Evolutionary conservation across 2,797 vertebrate genomes (phyloP), one percentile per base, ranked within the genome.

Genomic region (Zenarchopterus dispar): DNA sequence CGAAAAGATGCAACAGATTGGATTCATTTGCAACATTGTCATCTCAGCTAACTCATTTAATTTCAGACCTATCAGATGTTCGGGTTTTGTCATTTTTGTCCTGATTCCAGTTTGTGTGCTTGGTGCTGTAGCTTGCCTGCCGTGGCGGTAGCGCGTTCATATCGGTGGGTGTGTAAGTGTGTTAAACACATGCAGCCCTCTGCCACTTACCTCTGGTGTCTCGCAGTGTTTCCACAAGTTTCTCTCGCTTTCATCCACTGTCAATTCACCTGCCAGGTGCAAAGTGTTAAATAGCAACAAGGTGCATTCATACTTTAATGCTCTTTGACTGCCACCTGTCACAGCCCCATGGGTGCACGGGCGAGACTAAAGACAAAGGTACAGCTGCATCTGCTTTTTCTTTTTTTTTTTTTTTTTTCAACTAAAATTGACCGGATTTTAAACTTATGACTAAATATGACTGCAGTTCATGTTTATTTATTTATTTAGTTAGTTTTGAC

Each of bases 251-350:
- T 90, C 80, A 90, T 90, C 87, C 74, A 47, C 56, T 48, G 72
- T 81, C 81, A 88, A 83, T 84, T 91, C 86, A 91, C 89, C 90
- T 91, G 86, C 89, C 87, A 89, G 85, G 84, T 89, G 83, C 84
- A 73, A 73, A 77, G 80, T 85, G 84, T 89, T 83, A 86, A 87
- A 84, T 71, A 85, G 77, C 72, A 48, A 59, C 75, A 78, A 65
- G 62, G 75, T 80, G 69, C 67, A 67, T 74, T 82, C 61, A 24
- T 70, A 75, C 76, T 78, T 77, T 84, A 80, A 78, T 72, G 64
- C 71, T 51, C 53, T 56, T 46, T 58, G n/a, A 17, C 52, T 59
- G 69, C 85, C 69, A 67, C 28, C 43, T 73, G 49, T 2, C 73
- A 48, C 56, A 48, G 44, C 74, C 70, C 75, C 59, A 67, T 77